phyloP scores from a whole-genome alignment of 2,113 vertebrate genomes.

The Mesitornis unicolor region DNA sequence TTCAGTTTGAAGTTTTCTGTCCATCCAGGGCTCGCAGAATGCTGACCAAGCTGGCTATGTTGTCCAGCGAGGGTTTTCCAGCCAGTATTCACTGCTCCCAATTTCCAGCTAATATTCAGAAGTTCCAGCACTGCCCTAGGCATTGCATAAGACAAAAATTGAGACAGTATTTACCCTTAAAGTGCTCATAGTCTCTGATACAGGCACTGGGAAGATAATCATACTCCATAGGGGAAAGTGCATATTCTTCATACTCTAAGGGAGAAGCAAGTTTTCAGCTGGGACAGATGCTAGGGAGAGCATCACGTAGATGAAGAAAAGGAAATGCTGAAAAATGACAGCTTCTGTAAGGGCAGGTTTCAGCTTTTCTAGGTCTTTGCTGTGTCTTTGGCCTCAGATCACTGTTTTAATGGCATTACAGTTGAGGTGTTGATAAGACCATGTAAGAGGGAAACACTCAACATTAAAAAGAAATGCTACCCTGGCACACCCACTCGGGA shows the following conservation, averaged over 20 bases:
- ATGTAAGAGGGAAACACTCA: not conserved
- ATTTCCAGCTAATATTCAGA: not conserved
- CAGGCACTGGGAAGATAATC: not conserved
- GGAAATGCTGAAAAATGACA: not conserved
- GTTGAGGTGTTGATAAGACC: not conserved
- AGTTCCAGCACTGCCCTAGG: not conserved
- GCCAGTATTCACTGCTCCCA: not conserved
- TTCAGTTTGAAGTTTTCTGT: not conserved
- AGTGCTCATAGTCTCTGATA: not conserved
- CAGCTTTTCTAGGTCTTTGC: not conserved
- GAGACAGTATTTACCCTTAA: not conserved
- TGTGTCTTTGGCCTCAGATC: not conserved
- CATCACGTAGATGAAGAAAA: not conserved
- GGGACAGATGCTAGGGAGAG: not conserved
- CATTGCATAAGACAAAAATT: not conserved
- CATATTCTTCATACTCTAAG: not conserved
- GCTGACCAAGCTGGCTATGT: not conserved
- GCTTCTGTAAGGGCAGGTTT: not conserved
- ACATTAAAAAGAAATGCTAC: not conserved
- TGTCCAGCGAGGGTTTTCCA: not conserved
- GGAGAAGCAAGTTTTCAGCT: not conserved
- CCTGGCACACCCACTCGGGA: not conserved
- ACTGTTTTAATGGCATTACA: not conserved
- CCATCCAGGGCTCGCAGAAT: not conserved
- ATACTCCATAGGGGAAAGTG: not conserved